These are phyloP conservation scores for Habroteleia sp. DNA, from an alignment of 2,888 invertebrate genomes.

Conservation along the genomic window DNA sequence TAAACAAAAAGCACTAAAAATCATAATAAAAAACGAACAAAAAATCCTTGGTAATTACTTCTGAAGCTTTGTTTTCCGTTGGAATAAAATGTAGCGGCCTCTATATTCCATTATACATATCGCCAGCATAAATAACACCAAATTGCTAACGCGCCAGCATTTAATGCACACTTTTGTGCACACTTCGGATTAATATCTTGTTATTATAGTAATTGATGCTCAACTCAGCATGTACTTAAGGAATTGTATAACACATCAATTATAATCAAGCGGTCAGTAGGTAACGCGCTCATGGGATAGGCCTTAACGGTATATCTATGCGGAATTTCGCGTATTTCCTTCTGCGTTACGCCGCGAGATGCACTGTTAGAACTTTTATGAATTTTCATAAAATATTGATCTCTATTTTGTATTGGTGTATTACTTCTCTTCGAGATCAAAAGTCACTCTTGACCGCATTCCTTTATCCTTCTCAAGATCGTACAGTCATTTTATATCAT, in stretches of 20 bases:
- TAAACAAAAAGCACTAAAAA: not conserved
- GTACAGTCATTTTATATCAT: too few species aligned
- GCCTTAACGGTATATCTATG: conserved; percentile 42
- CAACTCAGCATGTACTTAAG: conserved; percentile 13
- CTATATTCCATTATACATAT: too few species aligned
- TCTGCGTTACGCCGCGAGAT: conserved; percentile 17
- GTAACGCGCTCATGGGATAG: conserved; percentile 50
- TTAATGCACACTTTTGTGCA: conserved; percentile 17
- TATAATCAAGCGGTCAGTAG: conserved; percentile 55
- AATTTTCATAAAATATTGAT: conserved; percentile 5
- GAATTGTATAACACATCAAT: conserved; percentile 48
- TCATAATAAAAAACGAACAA: not conserved
- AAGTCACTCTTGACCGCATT: too few species aligned
- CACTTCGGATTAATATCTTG: conserved; percentile 30
- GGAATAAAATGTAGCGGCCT: conserved; percentile 1
- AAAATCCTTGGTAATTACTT: not conserved
- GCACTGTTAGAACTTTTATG: conserved; percentile 17
- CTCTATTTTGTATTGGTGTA: not conserved
- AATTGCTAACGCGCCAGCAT: not conserved
- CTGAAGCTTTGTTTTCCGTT: conserved; percentile 8
- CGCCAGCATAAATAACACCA: conserved; percentile 1
- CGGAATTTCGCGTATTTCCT: conserved; percentile 39
- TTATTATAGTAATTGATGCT: conserved; percentile 42
- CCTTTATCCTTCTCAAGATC: too few species aligned
- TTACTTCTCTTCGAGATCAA: not conserved